Evolutionary conservation across 92 coral and sea anemone species (phyloP), one percentile per base, ranked within the genome.

Genomic region (Porites cylindrica): DNA sequence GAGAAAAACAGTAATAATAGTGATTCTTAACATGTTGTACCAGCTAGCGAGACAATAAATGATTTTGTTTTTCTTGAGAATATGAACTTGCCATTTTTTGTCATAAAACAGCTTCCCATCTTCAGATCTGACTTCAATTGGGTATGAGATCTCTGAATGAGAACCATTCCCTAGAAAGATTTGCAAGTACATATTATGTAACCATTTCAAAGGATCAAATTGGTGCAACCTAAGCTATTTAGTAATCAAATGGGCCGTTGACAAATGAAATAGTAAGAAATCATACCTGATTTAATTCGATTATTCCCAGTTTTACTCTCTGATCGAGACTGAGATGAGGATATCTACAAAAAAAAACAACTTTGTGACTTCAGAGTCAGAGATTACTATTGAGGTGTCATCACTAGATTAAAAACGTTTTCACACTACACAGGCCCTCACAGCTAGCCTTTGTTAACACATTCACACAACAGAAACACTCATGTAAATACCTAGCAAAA

Each of bases 71-170:
- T 10, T 20, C 32, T 56, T 18, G 54, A 60, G 11, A 60, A 52
- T 47, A 21, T 11, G 23, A 17, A 84, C 94, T 91, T 62, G 95
- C 99, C 99, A 97, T 91, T 94, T 92, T 86, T 94, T 95, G 80
- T 97, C 98, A 87, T 91, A 95, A 77, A 90, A 95, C 47, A 97
- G 89, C 89, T 94, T 97, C 53, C 99, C 99, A 89, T 97, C 99
- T 85, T 97, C 99, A 54, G 96, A 91, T 62, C 95, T 92, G 64
- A 91, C 90, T 13, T 96, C 98, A 51, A 84, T 79, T 43, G 94
- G 81, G 58, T 80, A 93, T 1, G 89, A 58, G 11, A 67, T 69
- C 58, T 93, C 93, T 51, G 93, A 74, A 54, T 90, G 94, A 32
- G 92, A 63, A 43, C 96, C 93, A 79, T 91, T 95, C 67, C 89